Percentiles rank a stretch among this genome's conserved stretches.
Conservation (phyloP, 2,888 invertebrate species). For the Eretmocerus hayati region DNA sequence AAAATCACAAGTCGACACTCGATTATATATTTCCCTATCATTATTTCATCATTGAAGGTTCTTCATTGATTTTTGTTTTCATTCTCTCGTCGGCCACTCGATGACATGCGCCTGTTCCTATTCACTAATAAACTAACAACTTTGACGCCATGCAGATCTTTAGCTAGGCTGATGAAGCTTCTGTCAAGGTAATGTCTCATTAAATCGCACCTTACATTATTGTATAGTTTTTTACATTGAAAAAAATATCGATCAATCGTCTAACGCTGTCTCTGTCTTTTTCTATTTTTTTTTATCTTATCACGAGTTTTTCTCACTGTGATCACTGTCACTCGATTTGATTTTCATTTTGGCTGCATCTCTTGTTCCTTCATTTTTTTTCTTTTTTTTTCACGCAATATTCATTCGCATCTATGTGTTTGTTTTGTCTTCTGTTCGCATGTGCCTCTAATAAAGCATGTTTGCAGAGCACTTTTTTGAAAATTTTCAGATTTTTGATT, state of each 20-base stretch:
- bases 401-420: no score
- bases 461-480: constrained; percentile 22
- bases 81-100: constrained; percentile 15
- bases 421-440: constrained; percentile 4
- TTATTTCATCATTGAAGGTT: constrained; percentile 11
- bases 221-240: constrained; percentile 25
- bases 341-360: constrained; percentile 17
- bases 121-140: constrained; percentile 37
- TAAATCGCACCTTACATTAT: constrained; percentile 45
- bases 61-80: constrained; percentile 11
- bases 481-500: constrained; percentile 24
- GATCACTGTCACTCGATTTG: not conserved
- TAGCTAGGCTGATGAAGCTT: constrained; percentile 88
- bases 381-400: not conserved
- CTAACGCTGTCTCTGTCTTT: not conserved
- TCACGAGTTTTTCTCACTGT: constrained; percentile 14
- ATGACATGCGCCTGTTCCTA: constrained; percentile 39
- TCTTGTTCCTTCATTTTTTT: constrained; percentile 6
- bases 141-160: constrained; percentile 60
- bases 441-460: constrained; percentile 14
- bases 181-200: constrained; percentile 75
- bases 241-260: constrained; percentile 14
- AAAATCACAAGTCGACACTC: constrained; percentile 24
- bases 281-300: not conserved
- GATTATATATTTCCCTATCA: constrained; percentile 17